These are phyloP conservation scores for Neoscelio sp. DNA, from an alignment of 2,888 invertebrate genomes.

Conservation along the genomic window DNA sequence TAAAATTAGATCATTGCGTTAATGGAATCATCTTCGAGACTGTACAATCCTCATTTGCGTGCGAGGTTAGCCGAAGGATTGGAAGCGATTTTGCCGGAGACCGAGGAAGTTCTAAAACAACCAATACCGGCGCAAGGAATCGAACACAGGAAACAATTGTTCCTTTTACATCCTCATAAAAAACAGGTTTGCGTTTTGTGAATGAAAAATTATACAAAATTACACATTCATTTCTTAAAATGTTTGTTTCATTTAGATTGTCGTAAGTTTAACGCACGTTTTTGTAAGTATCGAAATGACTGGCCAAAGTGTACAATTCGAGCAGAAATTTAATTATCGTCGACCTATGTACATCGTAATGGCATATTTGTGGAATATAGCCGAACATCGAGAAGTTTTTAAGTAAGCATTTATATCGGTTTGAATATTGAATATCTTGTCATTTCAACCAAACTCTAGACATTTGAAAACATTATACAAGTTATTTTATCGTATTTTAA, in stretches of 20 bases:
- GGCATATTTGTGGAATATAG: constrained; percentile 94
- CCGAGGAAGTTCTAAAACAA: constrained; percentile 84
- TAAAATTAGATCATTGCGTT: constrained; percentile 87
- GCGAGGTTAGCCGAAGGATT: constrained; percentile 95
- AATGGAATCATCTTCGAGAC: constrained; percentile 93
- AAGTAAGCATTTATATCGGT: constrained; percentile 83
- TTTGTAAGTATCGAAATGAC: constrained; percentile 99
- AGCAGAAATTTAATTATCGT: constrained; percentile 98
- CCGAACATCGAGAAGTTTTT: constrained; percentile 91
- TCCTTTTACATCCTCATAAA: constrained; percentile 90
- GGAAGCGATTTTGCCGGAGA: constrained; percentile 92
- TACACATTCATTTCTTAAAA: constrained; percentile 22
- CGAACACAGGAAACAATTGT: constrained; percentile 89
- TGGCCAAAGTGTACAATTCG: constrained; percentile 97
- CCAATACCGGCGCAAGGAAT: constrained; percentile 82
- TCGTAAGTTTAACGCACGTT: constrained; percentile 92
- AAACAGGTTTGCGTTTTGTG: constrained; percentile 83
- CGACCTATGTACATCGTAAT: constrained; percentile 97
- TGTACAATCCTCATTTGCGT: constrained; percentile 96
- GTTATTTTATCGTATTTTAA: too few relatives aligned
- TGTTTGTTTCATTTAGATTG: constrained; percentile 85
- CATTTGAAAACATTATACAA: too few relatives aligned
- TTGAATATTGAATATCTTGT: not conserved
- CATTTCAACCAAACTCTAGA: too few relatives aligned
- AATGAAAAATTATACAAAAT: not conserved